Evolutionary conservation across 1,140 invertebrate species (phyloP).

Genomic region (Drosophila mayri): DNA sequence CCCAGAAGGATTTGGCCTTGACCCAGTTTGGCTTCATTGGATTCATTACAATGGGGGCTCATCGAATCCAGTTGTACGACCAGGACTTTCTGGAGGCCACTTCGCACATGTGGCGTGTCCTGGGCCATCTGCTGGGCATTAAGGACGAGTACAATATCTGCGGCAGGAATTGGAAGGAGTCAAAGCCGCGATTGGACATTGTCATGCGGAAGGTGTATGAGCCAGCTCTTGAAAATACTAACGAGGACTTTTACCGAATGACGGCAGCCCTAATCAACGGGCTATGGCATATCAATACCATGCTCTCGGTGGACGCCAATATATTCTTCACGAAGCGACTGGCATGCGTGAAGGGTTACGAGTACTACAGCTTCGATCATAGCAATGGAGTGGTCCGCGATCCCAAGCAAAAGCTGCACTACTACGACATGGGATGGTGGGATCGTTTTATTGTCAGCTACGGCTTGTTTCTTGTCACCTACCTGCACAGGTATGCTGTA

Average conservation of each 20-base stretch:
- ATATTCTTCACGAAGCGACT: conserved; percentile 78
- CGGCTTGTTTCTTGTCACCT: conserved; percentile 72
- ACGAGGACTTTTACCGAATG: conserved; percentile 71
- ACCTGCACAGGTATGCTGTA: conserved; percentile 69
- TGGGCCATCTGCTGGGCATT: conserved; percentile 92
- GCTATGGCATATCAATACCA: conserved; percentile 76
- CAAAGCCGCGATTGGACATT: conserved; percentile 66
- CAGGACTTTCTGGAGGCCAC: conserved; percentile 90
- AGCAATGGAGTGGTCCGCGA: conserved; percentile 30
- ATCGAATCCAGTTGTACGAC: conserved; percentile 88
- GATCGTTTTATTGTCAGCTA: conserved; percentile 74
- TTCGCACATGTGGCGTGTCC: conserved; percentile 93
- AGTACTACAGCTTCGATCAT: conserved; percentile 78
- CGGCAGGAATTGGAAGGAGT: conserved; percentile 67
- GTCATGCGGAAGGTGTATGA: conserved; percentile 70
- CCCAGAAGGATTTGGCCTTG: conserved; percentile 93
- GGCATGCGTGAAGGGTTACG: conserved; percentile 74
- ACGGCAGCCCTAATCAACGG: conserved; percentile 69
- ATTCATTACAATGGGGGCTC: conserved; percentile 88
- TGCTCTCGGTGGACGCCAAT: conserved; percentile 65
- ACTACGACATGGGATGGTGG: conserved; percentile 73
- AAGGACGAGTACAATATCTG: conserved; percentile 87
- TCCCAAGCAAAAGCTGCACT: conserved; percentile 61
- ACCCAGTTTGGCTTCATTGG: conserved; percentile 96
- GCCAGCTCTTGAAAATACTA: conserved; percentile 65